Percentiles rank a stretch among this genome's conserved stretches.
Conservation (phyloP, 2,888 invertebrate genomes). For the Itoplectis maculator region DNA sequence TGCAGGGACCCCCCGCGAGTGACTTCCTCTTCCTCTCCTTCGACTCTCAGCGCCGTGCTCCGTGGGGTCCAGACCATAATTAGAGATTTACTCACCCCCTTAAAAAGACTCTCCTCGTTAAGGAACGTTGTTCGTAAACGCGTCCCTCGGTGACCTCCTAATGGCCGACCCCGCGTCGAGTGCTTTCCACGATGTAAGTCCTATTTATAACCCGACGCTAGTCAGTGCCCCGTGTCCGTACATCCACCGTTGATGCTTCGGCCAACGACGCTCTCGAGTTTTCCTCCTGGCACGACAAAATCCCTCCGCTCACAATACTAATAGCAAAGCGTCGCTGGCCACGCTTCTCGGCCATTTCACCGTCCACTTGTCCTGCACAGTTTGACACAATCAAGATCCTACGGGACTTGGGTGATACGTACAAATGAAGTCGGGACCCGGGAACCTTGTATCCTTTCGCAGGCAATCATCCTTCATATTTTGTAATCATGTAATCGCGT, state of each 20-base stretch:
- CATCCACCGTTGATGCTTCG: constrained; percentile 3
- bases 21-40: background rate
- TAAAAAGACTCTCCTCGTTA: constrained; percentile 65
- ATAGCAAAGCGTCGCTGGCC: background rate
- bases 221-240: constrained; percentile 32
- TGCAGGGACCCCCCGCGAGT: background rate
- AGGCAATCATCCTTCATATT: background rate
- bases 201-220: constrained; percentile 60
- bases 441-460: background rate
- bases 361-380: constrained; percentile 4
- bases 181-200: constrained; percentile 57
- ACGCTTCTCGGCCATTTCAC: constrained; percentile 9
- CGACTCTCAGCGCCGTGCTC: constrained; percentile 39
- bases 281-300: constrained; percentile 25
- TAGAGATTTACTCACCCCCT: constrained; percentile 65
- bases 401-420: background rate
- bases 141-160: constrained; percentile 53
- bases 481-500: background rate
- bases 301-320: background rate
- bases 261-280: constrained; percentile 9
- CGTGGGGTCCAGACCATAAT: constrained; percentile 63
- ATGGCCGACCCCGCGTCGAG: constrained; percentile 43
- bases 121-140: constrained; percentile 67
- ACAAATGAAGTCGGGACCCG: background rate
- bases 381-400: background rate